Percentiles rank a stretch among this genome's conserved stretches.
These are phyloP conservation scores for Accipiter badius DNA, from an alignment of 2,797 vertebrate species.

Conservation along the genomic window DNA sequence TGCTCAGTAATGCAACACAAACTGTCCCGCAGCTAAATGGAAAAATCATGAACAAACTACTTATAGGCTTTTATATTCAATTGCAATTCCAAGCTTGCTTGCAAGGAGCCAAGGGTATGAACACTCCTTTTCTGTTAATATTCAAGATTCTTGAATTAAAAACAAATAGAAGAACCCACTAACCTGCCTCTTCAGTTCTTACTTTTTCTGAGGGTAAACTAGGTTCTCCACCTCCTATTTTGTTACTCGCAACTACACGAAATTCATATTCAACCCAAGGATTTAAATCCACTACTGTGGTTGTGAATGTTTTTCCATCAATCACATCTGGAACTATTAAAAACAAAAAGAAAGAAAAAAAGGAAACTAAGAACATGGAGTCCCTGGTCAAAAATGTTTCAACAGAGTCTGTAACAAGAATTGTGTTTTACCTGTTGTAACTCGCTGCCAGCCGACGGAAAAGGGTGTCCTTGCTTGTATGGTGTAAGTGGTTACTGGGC, in stretches of 20 bases:
- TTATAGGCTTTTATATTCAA: neutral
- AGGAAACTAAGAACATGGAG: neutral
- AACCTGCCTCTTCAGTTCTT: constrained; percentile 94
- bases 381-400: neutral
- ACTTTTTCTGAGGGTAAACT: constrained; percentile 91
- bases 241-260: constrained; percentile 90
- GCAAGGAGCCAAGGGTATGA: neutral
- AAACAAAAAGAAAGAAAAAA: neutral
- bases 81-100: neutral
- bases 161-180: constrained; percentile 75
- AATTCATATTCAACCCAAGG: constrained; percentile 98
- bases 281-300: constrained; percentile 90
- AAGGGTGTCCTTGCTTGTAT: constrained; percentile 86
- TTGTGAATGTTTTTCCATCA: constrained; percentile 85
- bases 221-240: constrained; percentile 91
- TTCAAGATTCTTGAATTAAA: constrained; percentile 7
- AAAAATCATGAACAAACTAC: neutral
- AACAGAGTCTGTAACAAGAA: neutral
- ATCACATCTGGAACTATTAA: constrained; percentile 86
- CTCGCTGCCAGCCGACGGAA: constrained; percentile 89
- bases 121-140: neutral
- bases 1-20: neutral
- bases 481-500: constrained; percentile 82
- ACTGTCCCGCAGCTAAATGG: neutral
- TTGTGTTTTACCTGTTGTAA: constrained; percentile 80